These are phyloP conservation scores for Monochamus alternatus DNA, from an alignment of 2,888 invertebrate species.

Conservation along the genomic window DNA sequence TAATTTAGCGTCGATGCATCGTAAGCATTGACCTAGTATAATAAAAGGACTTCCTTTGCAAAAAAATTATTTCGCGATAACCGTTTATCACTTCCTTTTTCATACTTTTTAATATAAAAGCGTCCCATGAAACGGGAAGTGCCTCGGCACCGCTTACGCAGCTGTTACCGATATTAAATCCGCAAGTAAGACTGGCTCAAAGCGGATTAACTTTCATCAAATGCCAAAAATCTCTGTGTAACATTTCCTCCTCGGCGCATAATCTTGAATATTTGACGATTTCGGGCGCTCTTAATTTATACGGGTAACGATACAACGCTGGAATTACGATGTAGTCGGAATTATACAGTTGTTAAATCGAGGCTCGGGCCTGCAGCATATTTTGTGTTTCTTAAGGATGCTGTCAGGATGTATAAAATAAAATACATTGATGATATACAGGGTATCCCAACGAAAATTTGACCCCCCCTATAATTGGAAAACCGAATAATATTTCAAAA, in stretches of 20 bases:
- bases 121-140: background rate
- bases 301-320: background rate
- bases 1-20: too few species aligned
- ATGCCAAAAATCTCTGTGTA: conserved; percentile 23
- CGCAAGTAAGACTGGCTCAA: conserved; percentile 16
- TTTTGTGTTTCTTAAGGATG: background rate
- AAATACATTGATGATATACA: too few species aligned
- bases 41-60: too few species aligned
- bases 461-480: too few species aligned
- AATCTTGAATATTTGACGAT: conserved; percentile 27
- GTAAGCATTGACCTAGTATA: too few species aligned
- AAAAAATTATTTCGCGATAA: background rate
- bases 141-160: background rate
- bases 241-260: conserved; percentile 4
- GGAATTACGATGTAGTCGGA: too few species aligned
- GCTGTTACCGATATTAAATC: conserved; percentile 22
- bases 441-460: too few species aligned
- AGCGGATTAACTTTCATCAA: conserved; percentile 13
- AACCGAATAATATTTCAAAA: too few species aligned
- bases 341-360: too few species aligned
- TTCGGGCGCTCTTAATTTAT: conserved; percentile 7
- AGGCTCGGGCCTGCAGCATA: too few species aligned
- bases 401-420: too few species aligned
- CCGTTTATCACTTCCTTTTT: conserved; percentile 8
- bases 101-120: conserved; percentile 10